Evolutionary conservation across 2,797 vertebrate genomes (phyloP), one percentile per base, ranked within the genome.

Genomic region (Eidolon dupreanum): DNA sequence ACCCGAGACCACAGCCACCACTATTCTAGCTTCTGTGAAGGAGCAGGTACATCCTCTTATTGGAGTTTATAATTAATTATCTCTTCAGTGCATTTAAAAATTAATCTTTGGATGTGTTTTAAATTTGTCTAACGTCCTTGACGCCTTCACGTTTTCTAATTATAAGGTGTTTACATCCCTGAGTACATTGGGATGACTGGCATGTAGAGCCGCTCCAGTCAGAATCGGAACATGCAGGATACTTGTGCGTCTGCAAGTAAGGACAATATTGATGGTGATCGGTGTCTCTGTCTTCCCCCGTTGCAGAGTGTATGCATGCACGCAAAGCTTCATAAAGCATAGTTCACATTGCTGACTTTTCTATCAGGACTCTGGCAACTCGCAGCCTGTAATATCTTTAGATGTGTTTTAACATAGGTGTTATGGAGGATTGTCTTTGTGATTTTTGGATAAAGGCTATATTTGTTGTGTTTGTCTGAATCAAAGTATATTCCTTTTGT

Each of bases 21-120:
- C 99, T 98, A 99, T 99, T 98, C 98, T 99, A 97, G 99, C 99
- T 97, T 99, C 99, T 19, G 99, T 99, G 66, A 99, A 99, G 99
- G 99, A 99, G 97, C 99, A 99, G 99, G 99, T 99, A 98, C 68
- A 77, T 74, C 51, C 93, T 86, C 0, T 95, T 66, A 19, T 83
- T 91, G 86, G 89, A 38, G 0, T 85, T 95, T 74, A 17, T 5
- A 13, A 79, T 96, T 70, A 93, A 61, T 88, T 81, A 95, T 96
- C 97, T 97, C 96, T 97, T 97, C 90, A 93, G 8, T 96, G 83
- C 93, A 92, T 97, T 97, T 97, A 93, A 97, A 97, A 98, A 71
- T 97, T 97, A 93, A 97, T 97, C 96, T 97, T 96, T 97, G 91
- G 97, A 97, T 97, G 55, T 94, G 96, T 96, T 97, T 97, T 97